A percentile compares a stretch with the other conserved stretches of the same genome.
These are phyloP conservation scores for Charina bottae DNA, from an alignment of 2,113 vertebrate species.

Conservation along the genomic window DNA sequence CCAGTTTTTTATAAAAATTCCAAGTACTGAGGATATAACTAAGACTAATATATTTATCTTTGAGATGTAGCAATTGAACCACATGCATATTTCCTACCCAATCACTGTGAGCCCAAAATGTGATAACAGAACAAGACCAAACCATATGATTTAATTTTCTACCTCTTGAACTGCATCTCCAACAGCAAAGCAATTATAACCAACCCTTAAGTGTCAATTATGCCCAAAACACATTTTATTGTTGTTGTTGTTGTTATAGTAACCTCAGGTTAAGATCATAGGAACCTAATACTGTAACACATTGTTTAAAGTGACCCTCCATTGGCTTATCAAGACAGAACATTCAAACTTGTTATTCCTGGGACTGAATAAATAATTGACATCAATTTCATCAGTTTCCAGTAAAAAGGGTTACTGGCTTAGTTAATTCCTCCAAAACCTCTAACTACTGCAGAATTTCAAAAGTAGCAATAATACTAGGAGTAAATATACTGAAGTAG, in stretches of 20 bases:
- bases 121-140: not conserved
- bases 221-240: not conserved
- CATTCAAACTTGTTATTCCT: not conserved
- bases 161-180: not conserved
- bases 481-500: not conserved
- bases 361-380: not conserved
- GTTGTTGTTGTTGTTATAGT: not conserved
- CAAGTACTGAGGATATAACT: not conserved
- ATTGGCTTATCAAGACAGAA: not conserved
- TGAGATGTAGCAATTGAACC: not conserved
- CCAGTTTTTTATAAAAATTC: no score
- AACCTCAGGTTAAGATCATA: not conserved
- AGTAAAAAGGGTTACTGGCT: not conserved
- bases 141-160: not conserved
- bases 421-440: not conserved
- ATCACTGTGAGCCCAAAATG: not conserved
- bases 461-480: not conserved
- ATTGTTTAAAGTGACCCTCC: not conserved
- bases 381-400: not conserved
- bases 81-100: not conserved
- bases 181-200: not conserved
- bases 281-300: not conserved
- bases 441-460: not conserved
- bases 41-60: not conserved
- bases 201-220: not conserved